Evolutionary conservation across 2,113 vertebrate genomes (phyloP).

Genomic region (Typhlomys cinereus): DNA sequence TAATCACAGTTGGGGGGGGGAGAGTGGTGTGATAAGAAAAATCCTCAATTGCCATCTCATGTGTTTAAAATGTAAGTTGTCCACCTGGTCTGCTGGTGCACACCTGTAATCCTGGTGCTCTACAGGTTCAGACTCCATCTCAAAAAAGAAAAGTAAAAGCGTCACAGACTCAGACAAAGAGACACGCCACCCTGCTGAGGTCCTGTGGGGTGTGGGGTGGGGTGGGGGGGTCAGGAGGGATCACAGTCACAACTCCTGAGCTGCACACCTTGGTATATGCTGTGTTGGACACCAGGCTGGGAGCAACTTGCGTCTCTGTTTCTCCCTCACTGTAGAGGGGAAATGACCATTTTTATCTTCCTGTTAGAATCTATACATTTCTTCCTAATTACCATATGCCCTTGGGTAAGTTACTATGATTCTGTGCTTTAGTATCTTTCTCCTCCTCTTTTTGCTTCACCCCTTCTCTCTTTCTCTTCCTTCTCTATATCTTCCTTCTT

Average conservation of each 20-base stretch:
- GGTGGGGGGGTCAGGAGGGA: too few species aligned
- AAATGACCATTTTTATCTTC: neutral
- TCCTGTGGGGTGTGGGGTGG: too few species aligned
- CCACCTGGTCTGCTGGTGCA: neutral
- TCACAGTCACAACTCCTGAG: neutral
- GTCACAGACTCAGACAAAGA: neutral
- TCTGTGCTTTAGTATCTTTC: neutral
- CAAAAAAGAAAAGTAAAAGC: neutral
- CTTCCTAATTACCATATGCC: neutral
- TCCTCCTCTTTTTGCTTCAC: neutral
- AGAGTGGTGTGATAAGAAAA: neutral
- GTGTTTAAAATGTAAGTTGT: neutral
- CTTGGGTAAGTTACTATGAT: neutral
- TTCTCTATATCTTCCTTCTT: too few species aligned
- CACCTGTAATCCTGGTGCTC: neutral
- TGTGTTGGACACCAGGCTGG: neutral
- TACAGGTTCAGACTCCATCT: neutral
- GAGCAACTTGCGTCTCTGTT: neutral
- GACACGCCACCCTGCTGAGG: neutral
- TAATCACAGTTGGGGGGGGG: neutral
- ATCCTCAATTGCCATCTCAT: neutral
- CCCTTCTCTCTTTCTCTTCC: too few species aligned
- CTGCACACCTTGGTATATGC: neutral
- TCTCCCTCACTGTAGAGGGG: neutral
- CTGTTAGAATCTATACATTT: neutral